Percentiles rank a stretch among this genome's conserved stretches.
These are phyloP conservation scores for Danionella cerebrum DNA, from an alignment of 2,113 vertebrate genomes.

Conservation along the genomic window DNA sequence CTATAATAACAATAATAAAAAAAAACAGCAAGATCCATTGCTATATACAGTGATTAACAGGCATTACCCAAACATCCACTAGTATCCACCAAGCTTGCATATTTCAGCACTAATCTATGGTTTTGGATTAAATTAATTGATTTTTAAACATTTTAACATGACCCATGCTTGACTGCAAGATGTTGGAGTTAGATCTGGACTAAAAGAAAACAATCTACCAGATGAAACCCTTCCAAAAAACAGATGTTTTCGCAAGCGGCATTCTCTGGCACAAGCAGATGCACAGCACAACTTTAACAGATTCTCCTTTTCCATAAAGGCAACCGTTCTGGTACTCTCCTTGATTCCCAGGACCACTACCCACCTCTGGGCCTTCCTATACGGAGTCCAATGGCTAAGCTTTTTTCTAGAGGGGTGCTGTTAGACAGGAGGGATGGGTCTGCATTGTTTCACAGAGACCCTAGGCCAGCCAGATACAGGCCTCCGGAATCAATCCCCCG, in stretches of 20 bases:
- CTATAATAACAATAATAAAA: no score
- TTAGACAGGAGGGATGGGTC: constrained; percentile 24
- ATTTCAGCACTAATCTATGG: no score
- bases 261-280: constrained; percentile 30
- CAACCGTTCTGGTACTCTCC: not conserved
- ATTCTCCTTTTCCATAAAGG: not conserved
- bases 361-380: constrained; percentile 10
- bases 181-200: not conserved
- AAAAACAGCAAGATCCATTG: no score
- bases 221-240: not conserved
- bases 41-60: no score
- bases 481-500: constrained; percentile 44
- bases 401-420: constrained; percentile 18
- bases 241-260: constrained; percentile 28
- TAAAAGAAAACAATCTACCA: not conserved
- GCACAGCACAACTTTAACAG: constrained; percentile 1
- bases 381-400: not conserved
- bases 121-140: no score
- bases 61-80: no score
- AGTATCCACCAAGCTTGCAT: no score
- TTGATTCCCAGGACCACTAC: not conserved
- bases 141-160: no score
- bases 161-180: not conserved
- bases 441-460: constrained; percentile 38
- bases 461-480: constrained; percentile 30